Percentiles rank a stretch among this genome's conserved stretches.
Evolutionary conservation across 2,113 vertebrate genomes (phyloP).

Genomic region (Leiothrix lutea): DNA sequence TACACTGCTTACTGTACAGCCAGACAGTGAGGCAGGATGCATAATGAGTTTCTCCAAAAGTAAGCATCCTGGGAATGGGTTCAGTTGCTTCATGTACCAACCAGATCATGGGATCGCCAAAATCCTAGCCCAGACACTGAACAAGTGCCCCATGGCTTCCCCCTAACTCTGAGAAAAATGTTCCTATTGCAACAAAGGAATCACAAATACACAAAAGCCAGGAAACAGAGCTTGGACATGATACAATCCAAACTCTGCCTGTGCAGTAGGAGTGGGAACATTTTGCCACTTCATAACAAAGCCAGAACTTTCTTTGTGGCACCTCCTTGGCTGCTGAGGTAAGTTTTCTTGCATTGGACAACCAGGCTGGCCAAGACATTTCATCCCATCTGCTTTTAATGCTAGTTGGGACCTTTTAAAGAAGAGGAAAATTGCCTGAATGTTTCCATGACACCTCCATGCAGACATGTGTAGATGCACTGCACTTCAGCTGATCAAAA

Average conservation of each 20-base stretch:
- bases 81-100: neutral
- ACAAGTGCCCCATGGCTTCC: neutral
- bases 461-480: neutral
- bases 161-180: neutral
- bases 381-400: neutral
- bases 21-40: neutral
- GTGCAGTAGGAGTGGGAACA: neutral
- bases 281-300: neutral
- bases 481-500: neutral
- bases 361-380: neutral
- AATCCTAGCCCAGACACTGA: neutral
- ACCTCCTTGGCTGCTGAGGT: neutral
- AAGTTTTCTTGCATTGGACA: neutral
- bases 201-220: neutral
- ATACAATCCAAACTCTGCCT: neutral
- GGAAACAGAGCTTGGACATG: accelerated
- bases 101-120: neutral
- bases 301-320: neutral
- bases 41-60: neutral
- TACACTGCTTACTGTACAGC: neutral
- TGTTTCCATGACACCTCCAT: neutral
- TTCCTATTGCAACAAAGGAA: neutral
- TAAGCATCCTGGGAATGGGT: neutral
- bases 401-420: neutral
- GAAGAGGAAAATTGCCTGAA: neutral